Evolutionary conservation across 1,140 invertebrate species (phyloP).

Genomic region (Protaetia brevitarsis): DNA sequence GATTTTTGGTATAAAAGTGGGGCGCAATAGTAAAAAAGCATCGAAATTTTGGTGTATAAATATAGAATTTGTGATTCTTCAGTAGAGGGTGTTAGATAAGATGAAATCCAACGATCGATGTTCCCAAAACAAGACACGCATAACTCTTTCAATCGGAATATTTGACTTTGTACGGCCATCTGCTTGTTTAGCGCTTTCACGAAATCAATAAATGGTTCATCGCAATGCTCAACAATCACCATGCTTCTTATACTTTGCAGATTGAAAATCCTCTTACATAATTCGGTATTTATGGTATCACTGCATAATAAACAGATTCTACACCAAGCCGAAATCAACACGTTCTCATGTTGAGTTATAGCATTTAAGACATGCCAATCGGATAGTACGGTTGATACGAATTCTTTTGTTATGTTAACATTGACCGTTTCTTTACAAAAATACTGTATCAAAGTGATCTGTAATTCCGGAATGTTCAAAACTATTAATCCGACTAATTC

Average conservation of each 20-base stretch:
- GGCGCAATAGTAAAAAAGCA: constrained; percentile 39
- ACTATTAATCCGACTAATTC: constrained; percentile 37
- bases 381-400: neutral
- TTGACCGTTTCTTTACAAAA: neutral
- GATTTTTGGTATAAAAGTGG: constrained; percentile 39
- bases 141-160: constrained; percentile 29
- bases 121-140: constrained; percentile 38
- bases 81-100: constrained; percentile 33
- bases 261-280: constrained; percentile 5
- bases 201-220: neutral
- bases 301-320: neutral
- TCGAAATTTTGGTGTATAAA: constrained; percentile 36
- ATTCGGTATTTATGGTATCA: neutral
- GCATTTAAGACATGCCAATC: neutral
- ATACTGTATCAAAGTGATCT: neutral
- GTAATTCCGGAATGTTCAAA: constrained; percentile 27
- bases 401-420: neutral
- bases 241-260: neutral
- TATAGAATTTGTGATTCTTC: constrained; percentile 35
- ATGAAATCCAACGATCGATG: constrained; percentile 33
- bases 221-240: neutral
- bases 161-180: neutral
- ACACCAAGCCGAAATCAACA: constrained; percentile 7
- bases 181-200: constrained; percentile 14
- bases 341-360: neutral